Conservation (phyloP, 2,797 vertebrate species). For the Rachycentron canadum region DNA sequence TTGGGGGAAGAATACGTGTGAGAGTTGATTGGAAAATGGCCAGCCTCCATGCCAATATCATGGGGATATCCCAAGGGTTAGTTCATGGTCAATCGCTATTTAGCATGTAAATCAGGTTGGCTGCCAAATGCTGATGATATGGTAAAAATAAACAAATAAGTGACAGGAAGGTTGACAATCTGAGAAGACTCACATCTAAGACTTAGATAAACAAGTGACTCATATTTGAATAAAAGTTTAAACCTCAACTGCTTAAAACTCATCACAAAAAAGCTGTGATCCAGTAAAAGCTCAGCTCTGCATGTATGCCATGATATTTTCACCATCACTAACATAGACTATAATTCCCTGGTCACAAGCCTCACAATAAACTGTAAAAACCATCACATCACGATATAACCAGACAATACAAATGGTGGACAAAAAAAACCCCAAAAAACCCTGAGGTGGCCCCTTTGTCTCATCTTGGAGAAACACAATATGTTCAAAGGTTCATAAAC, state of each 20-base stretch:
- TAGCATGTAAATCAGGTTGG: not conserved
- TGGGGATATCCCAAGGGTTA: not conserved
- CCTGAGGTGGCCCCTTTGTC: not conserved
- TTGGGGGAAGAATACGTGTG: too few species aligned
- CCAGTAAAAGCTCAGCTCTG: not conserved
- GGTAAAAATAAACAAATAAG: not conserved
- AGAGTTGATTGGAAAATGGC: too few species aligned
- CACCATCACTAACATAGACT: not conserved
- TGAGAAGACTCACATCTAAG: not conserved
- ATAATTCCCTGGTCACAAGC: not conserved
- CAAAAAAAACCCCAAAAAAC: not conserved
- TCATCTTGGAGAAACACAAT: not conserved
- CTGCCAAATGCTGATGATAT: too few species aligned
- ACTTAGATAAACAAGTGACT: not conserved
- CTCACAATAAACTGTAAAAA: not conserved
- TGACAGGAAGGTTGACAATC: not conserved
- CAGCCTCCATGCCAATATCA: too few species aligned
- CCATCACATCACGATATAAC: not conserved
- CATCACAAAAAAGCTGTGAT: not conserved
- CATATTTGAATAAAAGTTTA: not conserved
- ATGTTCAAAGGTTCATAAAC: not conserved
- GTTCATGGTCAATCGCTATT: not conserved
- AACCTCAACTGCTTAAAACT: not conserved
- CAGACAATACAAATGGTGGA: not conserved
- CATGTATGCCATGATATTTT: not conserved